Conservation (phyloP, 37 sponge, comb jelly and placozoan genomes). For the Trichoplax adhaerens region DNA sequence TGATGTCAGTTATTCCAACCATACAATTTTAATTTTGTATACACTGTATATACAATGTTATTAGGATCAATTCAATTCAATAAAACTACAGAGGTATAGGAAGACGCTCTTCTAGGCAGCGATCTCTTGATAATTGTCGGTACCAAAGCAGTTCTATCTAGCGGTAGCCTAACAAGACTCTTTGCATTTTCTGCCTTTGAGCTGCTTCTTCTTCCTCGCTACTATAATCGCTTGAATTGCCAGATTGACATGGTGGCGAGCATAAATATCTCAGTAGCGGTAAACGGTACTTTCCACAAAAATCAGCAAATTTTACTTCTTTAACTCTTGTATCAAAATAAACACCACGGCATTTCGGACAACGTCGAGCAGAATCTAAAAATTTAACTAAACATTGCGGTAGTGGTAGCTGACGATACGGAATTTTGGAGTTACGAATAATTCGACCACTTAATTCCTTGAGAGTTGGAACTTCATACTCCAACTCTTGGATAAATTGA, state of each 20-base stretch:
- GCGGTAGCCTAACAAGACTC: too few relatives aligned
- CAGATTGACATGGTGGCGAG: neutral
- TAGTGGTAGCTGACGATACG: constrained; percentile 22
- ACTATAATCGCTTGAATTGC: too few relatives aligned
- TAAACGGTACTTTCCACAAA: constrained; percentile 85
- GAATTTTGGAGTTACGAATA: constrained; percentile 28
- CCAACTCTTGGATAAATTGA: constrained; percentile 49
- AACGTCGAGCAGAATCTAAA: constrained; percentile 34
- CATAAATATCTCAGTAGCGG: constrained; percentile 80
- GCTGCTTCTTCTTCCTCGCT: too few relatives aligned
- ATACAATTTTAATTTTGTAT: too few relatives aligned
- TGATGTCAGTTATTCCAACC: too few relatives aligned
- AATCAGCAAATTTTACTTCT: constrained; percentile 78
- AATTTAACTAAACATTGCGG: constrained; percentile 29
- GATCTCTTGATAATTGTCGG: too few relatives aligned
- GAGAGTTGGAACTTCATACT: constrained; percentile 33
- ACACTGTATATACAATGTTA: too few relatives aligned
- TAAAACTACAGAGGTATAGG: too few relatives aligned
- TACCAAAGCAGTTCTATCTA: too few relatives aligned
- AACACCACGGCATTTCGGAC: constrained; percentile 66
- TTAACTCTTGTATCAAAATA: constrained; percentile 49
- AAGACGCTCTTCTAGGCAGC: too few relatives aligned
- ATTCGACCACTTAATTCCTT: constrained; percentile 39
- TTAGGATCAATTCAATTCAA: too few relatives aligned
- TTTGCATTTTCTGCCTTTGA: too few relatives aligned